Percentiles rank a stretch among this genome's conserved stretches.
Conservation (phyloP, 2,888 invertebrate species). For the Spatulosminthurus flaviceps region DNA sequence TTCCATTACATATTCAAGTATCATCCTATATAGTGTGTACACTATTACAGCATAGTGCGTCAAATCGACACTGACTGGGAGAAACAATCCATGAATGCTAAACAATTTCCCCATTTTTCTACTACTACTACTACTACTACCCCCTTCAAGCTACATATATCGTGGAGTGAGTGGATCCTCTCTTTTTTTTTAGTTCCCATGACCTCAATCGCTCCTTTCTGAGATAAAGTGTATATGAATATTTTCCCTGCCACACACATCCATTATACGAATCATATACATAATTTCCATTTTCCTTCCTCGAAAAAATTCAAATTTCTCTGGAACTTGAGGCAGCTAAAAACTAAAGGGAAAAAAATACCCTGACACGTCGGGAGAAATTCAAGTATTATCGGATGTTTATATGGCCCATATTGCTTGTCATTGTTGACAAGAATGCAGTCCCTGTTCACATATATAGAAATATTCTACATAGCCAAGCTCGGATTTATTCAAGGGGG, state of each 20-base stretch:
- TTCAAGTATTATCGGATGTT: no score
- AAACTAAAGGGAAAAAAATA: no score
- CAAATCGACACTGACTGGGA: neutral
- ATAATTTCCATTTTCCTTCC: no score
- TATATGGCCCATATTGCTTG: no score
- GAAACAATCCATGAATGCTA: conserved; percentile 18
- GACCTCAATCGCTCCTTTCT: neutral
- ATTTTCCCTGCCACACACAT: neutral
- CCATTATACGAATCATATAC: no score
- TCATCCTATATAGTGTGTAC: neutral
- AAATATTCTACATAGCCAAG: no score
- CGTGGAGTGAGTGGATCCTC: neutral
- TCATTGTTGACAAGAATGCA: no score
- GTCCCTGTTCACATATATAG: no score
- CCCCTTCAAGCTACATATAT: no score
- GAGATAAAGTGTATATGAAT: neutral
- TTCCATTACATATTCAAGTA: conserved; percentile 19
- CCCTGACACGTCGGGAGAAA: no score
- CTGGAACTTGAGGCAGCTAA: no score
- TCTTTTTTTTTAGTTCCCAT: neutral
- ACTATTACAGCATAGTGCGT: neutral
- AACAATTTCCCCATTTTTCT: neutral
- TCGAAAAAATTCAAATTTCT: no score
- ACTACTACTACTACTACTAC: neutral
- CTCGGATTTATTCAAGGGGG: neutral